Conservation (phyloP, 2,888 invertebrate genomes). For the Ectobius pallidus region DNA sequence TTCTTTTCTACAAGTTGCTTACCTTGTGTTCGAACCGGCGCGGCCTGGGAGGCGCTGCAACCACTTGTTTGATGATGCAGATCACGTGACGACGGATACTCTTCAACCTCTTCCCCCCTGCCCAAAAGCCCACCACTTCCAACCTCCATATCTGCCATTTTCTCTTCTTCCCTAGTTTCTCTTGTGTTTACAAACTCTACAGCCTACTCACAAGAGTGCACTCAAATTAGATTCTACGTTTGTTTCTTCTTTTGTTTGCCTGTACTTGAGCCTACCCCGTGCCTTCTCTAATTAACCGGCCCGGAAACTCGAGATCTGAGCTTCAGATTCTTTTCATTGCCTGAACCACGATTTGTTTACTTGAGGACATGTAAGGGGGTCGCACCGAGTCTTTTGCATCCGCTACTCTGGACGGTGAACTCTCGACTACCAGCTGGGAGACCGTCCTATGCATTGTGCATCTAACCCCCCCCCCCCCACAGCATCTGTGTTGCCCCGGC, state of each 20-base stretch:
- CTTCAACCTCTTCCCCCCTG: neutral
- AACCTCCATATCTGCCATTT: conserved; percentile 25
- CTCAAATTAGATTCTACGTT: neutral
- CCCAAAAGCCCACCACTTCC: neutral
- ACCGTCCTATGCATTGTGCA: neutral
- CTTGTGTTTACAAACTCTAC: neutral
- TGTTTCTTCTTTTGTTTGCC: neutral
- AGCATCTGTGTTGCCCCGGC: neutral
- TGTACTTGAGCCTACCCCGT: no score
- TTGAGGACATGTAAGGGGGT: no score
- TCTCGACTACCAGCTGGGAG: neutral
- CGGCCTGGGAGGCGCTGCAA: conserved; percentile 23
- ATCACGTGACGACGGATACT: conserved; percentile 23
- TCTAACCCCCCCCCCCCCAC: no score
- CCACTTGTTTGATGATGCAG: conserved; percentile 27
- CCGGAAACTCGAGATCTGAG: no score
- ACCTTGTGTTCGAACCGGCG: no score
- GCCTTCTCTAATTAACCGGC: no score
- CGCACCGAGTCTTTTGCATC: no score
- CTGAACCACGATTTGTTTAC: no score
- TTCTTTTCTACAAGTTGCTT: no score
- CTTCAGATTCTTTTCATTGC: no score
- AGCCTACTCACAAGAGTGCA: neutral
- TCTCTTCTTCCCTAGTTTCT: neutral
- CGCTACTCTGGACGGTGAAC: neutral